A percentile compares a stretch with the other conserved stretches of the same genome.
Conservation (phyloP, 1,140 invertebrate species). For the Bombus confusus region DNA sequence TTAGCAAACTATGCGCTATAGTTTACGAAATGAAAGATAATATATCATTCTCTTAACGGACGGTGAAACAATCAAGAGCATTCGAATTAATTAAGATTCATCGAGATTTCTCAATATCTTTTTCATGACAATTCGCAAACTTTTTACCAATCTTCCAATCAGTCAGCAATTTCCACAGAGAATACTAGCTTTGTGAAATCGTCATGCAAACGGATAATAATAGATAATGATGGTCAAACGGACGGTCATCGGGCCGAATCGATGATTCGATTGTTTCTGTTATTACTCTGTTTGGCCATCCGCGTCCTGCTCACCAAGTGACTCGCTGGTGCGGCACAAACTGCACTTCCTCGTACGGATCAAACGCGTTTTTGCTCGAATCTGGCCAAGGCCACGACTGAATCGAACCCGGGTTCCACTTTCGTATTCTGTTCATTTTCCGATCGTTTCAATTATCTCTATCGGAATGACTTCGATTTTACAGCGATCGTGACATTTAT, state of each 20-base stretch:
- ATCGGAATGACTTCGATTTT: background rate
- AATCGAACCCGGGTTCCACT: rapidly evolving
- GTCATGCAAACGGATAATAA: slow-evolving; percentile 58
- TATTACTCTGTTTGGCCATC: slow-evolving; percentile 43
- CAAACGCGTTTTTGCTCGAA: background rate
- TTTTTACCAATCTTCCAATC: too few species aligned
- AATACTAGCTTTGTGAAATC: background rate
- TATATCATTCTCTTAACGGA: too few species aligned
- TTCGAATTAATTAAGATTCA: too few species aligned
- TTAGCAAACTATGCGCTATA: too few species aligned
- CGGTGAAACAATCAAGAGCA: too few species aligned
- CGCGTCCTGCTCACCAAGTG: slow-evolving; percentile 33
- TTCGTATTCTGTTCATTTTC: too few species aligned
- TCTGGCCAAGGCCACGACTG: background rate
- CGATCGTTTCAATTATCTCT: background rate
- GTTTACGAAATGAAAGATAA: too few species aligned
- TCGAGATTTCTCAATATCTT: too few species aligned
- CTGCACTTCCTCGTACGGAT: slow-evolving; percentile 23
- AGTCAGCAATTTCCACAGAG: background rate
- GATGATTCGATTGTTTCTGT: slow-evolving; percentile 71
- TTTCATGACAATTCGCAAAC: too few species aligned
- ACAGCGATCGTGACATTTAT: too few species aligned
- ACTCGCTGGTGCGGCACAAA: slow-evolving; percentile 53
- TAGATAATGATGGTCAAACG: slow-evolving; percentile 75
- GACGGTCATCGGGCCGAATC: slow-evolving; percentile 69